Evolutionary conservation across 1,140 invertebrate species (phyloP), one percentile per base, ranked within the genome.

Genomic region (Calycopis cecrops): DNA sequence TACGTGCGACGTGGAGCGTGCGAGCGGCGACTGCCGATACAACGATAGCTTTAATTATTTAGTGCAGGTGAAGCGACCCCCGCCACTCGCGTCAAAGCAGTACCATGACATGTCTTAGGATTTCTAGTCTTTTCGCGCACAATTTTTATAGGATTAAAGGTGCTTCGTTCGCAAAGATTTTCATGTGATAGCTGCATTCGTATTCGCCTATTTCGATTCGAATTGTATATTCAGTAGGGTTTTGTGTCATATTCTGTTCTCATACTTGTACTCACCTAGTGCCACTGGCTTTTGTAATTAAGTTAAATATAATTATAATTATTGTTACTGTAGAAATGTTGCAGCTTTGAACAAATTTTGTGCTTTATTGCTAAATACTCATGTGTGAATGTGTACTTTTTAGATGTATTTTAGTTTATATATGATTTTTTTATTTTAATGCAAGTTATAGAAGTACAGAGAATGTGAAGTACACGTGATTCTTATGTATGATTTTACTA

Each of bases 291-390:
- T 76, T 21, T 70, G 71, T 76, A 59, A 73, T 71, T 82, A 79
- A 71, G 73, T 81, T 76, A 68, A 73, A 59, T 52, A 66, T 73
- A 70, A 67, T 73, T 65, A 71, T 76, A 70, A 69, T 73, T 62
- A 65, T 67, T 54, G 61, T 74, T 73, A 75, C 59, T 71, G 75
- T 81, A 86, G 78, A 81, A 74, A 79, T 68, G 79, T 87, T 85
- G 81, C 84, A 87, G 84, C 84, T 87, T 85, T 63, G 83, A 87
- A 82, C 84, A 87, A 83, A 62, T 71, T 77, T 82, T 77, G 75
- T 82, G 81, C 81, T 87, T 85, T 87, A 85, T 71, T 69, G 81
- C 78, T 78, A 76, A 87, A 87, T 87, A 87, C 84, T 85, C 84
- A 85, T 80, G 79, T 73, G 79, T 84, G 79, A 76, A 82, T 84